phyloP scores from a whole-genome alignment of 2,113 vertebrate species.

The Todiramphus chloris region DNA sequence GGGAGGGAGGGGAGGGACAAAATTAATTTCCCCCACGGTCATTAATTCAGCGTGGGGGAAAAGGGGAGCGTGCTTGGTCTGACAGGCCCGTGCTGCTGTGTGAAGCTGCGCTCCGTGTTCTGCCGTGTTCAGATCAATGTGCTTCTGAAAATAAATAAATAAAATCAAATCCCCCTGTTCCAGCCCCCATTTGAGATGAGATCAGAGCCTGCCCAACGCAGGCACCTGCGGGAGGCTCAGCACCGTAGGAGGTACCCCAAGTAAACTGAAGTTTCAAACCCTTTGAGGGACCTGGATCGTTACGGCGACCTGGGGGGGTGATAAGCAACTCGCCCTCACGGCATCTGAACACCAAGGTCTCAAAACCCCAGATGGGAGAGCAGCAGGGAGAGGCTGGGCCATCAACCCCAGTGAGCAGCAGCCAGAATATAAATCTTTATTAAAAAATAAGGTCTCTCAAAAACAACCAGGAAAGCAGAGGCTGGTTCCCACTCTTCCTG shows the following conservation, averaged over 20 bases:
- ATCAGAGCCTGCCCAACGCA: not conserved
- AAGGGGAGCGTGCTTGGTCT: not conserved
- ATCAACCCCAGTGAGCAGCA: fast-evolving
- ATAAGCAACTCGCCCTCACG: not conserved
- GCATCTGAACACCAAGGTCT: too few species aligned
- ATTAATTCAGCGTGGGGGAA: not conserved
- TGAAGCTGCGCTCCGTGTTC: fast-evolving
- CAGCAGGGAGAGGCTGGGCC: not conserved
- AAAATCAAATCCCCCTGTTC: not conserved
- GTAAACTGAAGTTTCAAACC: not conserved
- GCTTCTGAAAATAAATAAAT: not conserved
- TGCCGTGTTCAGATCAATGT: fast-evolving
- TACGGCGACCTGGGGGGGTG: not conserved
- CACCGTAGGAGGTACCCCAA: not conserved
- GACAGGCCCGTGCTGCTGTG: not conserved
- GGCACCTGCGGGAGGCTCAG: fast-evolving
- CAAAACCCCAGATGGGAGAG: too few species aligned
- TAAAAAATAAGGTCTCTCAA: not conserved
- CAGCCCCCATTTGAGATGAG: fast-evolving
- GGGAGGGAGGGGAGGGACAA: not conserved
- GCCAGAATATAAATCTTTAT: not conserved
- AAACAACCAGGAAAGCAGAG: not conserved
- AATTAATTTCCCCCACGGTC: too few species aligned
- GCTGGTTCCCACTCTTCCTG: not conserved
- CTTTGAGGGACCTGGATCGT: not conserved